phyloP scores from a whole-genome alignment of 1,140 invertebrate genomes.

The Drosophila sturtevanti region DNA sequence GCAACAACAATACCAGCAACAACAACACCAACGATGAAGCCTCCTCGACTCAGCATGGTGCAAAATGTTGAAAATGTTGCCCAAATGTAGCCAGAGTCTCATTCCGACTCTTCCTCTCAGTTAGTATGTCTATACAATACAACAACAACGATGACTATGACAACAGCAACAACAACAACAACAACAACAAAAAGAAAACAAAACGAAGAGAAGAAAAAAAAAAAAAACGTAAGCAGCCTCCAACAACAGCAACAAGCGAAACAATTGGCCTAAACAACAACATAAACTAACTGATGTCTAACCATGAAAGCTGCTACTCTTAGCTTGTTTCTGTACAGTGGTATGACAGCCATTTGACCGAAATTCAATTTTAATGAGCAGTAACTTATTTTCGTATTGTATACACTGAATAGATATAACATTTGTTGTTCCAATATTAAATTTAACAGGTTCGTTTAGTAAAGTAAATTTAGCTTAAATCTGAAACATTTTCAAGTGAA shows the following conservation, averaged over 20 bases:
- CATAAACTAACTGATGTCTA: constrained; percentile 40
- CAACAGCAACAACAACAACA: constrained; percentile 9
- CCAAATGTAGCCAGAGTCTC: constrained; percentile 34
- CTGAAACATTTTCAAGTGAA: too few species aligned
- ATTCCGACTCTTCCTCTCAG: background rate
- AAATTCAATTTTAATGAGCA: too few species aligned
- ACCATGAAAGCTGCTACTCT: constrained; percentile 35
- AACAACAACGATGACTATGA: constrained; percentile 43
- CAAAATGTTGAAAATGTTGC: constrained; percentile 53
- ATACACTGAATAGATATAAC: too few species aligned
- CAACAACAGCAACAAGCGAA: constrained; percentile 6
- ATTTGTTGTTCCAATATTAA: too few species aligned
- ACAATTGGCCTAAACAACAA: constrained; percentile 22
- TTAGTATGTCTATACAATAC: constrained; percentile 9
- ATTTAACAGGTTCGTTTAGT: too few species aligned
- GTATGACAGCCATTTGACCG: background rate
- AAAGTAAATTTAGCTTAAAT: too few species aligned
- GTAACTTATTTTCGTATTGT: too few species aligned
- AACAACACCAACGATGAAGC: constrained; percentile 20
- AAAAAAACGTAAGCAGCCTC: too few species aligned
- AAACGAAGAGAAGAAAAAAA: too few species aligned
- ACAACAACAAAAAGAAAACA: background rate
- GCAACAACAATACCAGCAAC: background rate
- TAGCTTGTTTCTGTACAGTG: constrained; percentile 1
- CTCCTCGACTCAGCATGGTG: constrained; percentile 46